Evolutionary conservation across 2,797 vertebrate genomes (phyloP), one percentile per base, ranked within the genome.

Genomic region (Phrynocephalus forsythii): DNA sequence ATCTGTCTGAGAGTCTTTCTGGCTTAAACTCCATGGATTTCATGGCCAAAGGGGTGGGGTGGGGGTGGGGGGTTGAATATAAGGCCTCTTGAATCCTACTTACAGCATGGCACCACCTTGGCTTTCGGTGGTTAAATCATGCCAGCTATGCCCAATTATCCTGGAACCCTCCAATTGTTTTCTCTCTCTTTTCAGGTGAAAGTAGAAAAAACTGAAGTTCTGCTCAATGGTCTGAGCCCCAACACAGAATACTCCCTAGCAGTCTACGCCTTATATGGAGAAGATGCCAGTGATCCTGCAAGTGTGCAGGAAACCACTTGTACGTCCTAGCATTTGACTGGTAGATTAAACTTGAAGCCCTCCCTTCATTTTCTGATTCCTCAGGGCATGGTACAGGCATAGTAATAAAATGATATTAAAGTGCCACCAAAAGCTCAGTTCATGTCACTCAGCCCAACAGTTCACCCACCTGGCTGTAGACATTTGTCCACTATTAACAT

Each of bases 251-350:
- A 99, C 86, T 97, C 97, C 0, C 90, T 99, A 0, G 98, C 96
- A 0, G 97, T 99, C 68, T 98, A 98, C 0, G 98, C 98, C 0
- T 96, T 99, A 88, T 97, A 96, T 0, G 98, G 98, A 1, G 97
- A 98, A 15, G 98, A 99, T 5, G 97, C 97, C 60, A 99, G 99
- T 0, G 98, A 99, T 79, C 98, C 98, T 0, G 96, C 96, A 92
- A 98, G 97, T 56, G 94, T 98, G 88, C 96, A 96, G 0, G 97
- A 97, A 91, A 97, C 97, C 90, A 99, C 98, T 52, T 3, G 98
- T 99, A 95, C 97, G 97, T 91, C 60, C 56, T 87, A 30, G 72
- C 48, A 67, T 77, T 82, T 44, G 75, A 76, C 1, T 48, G 75
- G 11, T 26, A 24, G 38, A 76, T 48, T 26, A 18, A 26, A 76